Base-by-base conservation (phyloP, 2,113 vertebrate species). In the Phycodurus eques region DNA sequence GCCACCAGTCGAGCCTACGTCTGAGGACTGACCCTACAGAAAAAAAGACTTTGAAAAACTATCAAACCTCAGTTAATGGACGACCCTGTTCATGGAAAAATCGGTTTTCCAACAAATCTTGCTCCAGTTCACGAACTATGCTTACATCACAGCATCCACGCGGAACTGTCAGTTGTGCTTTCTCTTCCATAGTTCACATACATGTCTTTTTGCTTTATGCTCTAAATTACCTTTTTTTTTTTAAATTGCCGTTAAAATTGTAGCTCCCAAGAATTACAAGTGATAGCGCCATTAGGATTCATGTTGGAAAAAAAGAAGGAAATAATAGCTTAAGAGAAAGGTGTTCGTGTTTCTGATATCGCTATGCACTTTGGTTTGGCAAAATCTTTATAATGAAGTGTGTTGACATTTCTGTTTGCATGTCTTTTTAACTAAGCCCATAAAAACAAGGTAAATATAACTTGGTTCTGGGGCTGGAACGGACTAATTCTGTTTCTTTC, bases 1-100 rank as follows among this genome's bases (percentile, higher is more conserved):
- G 85, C 80, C 63, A 83, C 71, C 80, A 93, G 91, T 84, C 76
- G 69, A 42, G 92, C 90, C 59, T 92, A 92, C 22, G 92, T 93
- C 47, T 93, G 74, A 92, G 60, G 70, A 7, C 3, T 0, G 27
- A 4, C 4, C 63, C 5, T 51, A 33, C 44, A 4, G 13, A 27
- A 4, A 78, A 75, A 87, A 84, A 72, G 39, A 43, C 42, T 66
- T 47, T 75, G 43, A 53, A 67, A 19, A 20, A 46, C 46, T 2
- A 56, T 46, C 20, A 19, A 82, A 14, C 4, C 5, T 63, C 44
- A 5, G n/a, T 27, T 57, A n/a, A 13, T n/a, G 10, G 54, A 57
- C 3, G 10, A 57, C n/a, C 22, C 9, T 11, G 20, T 61, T 33
- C 3, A 8, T 8, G 59, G 27, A 35, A 4, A 35, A 33, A 12